Evolutionary conservation across 1,140 invertebrate species (phyloP).

Genomic region (Apis laboriosa): DNA sequence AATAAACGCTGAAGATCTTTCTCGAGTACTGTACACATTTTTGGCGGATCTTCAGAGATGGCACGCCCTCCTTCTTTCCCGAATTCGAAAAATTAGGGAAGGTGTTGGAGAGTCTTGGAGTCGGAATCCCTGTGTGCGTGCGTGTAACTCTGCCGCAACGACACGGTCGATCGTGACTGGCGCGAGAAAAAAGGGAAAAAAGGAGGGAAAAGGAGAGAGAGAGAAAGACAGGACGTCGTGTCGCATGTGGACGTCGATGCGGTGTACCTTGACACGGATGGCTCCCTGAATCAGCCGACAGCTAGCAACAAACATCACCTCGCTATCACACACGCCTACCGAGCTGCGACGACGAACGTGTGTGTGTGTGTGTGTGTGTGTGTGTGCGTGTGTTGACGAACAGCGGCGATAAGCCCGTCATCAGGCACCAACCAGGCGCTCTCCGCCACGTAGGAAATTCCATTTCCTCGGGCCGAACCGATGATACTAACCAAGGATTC

Average conservation of each 20-base stretch:
- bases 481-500: constrained; percentile 11
- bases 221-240: constrained; percentile 67
- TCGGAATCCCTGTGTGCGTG: too few relatives aligned
- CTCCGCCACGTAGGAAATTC: constrained; percentile 69
- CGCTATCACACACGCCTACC: constrained; percentile 80
- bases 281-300: constrained; percentile 79
- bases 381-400: constrained; percentile 40
- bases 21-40: too few relatives aligned
- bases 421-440: constrained; percentile 60
- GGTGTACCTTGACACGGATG: constrained; percentile 82
- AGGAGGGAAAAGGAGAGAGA: too few relatives aligned
- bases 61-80: too few relatives aligned
- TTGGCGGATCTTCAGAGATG: too few relatives aligned
- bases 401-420: constrained; percentile 72
- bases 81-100: too few relatives aligned
- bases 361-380: constrained; percentile 1
- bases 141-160: too few relatives aligned
- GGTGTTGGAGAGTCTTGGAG: too few relatives aligned
- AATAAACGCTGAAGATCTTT: too few relatives aligned
- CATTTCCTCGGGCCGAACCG: constrained; percentile 67
- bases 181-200: too few relatives aligned
- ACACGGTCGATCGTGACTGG: too few relatives aligned
- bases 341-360: constrained; percentile 10
- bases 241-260: constrained; percentile 76
- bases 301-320: constrained; percentile 77